A percentile compares a stretch with the other conserved stretches of the same genome.
Evolutionary conservation across 2,888 invertebrate genomes (phyloP).

Genomic region (Brachypalpus laphriformis): DNA sequence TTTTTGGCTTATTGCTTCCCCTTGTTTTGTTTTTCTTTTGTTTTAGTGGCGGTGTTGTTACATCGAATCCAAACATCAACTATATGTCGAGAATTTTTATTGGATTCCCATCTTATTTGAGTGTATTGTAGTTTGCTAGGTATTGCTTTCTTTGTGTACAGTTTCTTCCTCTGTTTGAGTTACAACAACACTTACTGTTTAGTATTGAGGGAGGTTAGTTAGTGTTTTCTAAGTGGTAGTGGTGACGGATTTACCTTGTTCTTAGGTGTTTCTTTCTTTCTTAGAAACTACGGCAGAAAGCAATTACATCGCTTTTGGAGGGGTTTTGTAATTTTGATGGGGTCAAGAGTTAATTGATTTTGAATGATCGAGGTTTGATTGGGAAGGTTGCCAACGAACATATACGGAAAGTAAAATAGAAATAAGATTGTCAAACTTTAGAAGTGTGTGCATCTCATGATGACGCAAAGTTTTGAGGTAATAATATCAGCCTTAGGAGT

Average conservation of each 20-base stretch:
- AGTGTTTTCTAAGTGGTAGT: neutral
- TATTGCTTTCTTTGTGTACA: constrained; percentile 1
- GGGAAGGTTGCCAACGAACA: neutral
- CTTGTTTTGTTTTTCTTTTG: constrained; percentile 22
- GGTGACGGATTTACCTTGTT: constrained; percentile 7
- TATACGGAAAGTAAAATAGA: neutral
- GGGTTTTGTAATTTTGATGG: neutral
- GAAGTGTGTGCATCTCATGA: neutral
- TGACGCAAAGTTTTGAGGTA: too few relatives aligned
- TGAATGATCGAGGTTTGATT: neutral
- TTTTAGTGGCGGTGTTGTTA: constrained; percentile 26
- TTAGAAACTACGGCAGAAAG: neutral
- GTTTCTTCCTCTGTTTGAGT: neutral
- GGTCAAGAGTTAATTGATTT: constrained; percentile 30
- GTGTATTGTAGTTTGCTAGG: constrained; percentile 23
- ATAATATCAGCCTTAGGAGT: too few relatives aligned
- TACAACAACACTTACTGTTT: neutral
- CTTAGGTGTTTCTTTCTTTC: neutral
- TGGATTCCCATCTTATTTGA: constrained; percentile 30
- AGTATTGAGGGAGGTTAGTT: constrained; percentile 13
- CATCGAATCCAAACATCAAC: constrained; percentile 36
- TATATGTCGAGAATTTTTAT: constrained; percentile 54
- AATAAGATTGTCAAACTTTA: neutral
- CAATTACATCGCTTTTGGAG: neutral
- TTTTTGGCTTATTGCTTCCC: neutral